Percentiles rank a stretch among this genome's conserved stretches.
These are phyloP conservation scores for Montipora capricornis DNA, from an alignment of 64 coral and sea anemone species.

Conservation along the genomic window DNA sequence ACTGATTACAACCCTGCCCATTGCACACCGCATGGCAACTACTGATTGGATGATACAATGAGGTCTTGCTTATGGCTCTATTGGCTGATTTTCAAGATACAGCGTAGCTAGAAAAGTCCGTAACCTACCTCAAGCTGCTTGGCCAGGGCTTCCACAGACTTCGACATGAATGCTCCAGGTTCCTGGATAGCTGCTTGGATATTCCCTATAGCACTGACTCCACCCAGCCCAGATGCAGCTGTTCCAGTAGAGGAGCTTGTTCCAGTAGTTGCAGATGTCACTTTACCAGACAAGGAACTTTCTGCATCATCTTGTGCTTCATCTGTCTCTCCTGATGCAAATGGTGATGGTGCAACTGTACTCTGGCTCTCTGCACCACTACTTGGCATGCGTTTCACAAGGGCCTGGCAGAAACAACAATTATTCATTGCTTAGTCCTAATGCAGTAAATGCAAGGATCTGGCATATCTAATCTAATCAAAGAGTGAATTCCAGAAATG, in stretches of 20 bases:
- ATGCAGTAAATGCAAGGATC: not conserved
- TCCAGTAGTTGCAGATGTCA: not conserved
- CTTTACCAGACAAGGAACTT: conserved; percentile 24
- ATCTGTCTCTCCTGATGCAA: conserved; percentile 56
- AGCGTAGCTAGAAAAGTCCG: too few relatives aligned
- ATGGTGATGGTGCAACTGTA: conserved; percentile 54
- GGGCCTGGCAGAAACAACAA: conserved; percentile 24
- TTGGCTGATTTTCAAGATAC: too few relatives aligned
- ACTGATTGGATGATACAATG: too few relatives aligned
- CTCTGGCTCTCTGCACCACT: conserved; percentile 5
- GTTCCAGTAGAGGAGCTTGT: conserved; percentile 12
- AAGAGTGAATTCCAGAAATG: too few relatives aligned
- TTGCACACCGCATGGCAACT: too few relatives aligned
- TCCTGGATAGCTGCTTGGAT: conserved; percentile 13
- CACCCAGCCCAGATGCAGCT: not conserved
- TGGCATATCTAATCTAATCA: not conserved
- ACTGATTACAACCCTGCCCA: too few relatives aligned
- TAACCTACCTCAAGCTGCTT: conserved; percentile 63
- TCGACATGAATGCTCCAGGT: conserved; percentile 31
- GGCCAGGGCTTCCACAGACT: conserved; percentile 53
- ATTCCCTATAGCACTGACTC: conserved; percentile 19
- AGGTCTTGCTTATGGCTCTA: too few relatives aligned
- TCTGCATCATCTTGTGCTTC: conserved; percentile 30
- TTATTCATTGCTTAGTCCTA: not conserved
- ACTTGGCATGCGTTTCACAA: conserved; percentile 64